These are phyloP conservation scores for Troilus luridus DNA, from an alignment of 2,888 invertebrate species.

Conservation along the genomic window DNA sequence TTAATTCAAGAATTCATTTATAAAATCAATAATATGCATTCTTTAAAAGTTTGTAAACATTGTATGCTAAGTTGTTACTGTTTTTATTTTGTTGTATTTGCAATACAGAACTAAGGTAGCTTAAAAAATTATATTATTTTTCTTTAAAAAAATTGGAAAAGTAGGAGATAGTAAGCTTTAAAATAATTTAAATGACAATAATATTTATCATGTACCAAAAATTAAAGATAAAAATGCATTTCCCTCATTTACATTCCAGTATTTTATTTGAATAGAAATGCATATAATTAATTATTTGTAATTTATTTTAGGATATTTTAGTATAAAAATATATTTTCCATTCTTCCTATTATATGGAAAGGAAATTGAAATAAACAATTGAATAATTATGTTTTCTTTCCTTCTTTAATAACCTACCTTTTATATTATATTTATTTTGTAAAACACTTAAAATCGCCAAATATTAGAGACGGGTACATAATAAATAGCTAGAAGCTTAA, in stretches of 20 bases:
- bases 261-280: slow-evolving; percentile 30
- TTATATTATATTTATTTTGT: neutral
- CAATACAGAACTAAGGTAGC: neutral
- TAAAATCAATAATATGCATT: neutral
- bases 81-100: neutral
- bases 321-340: neutral
- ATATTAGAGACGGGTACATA: too few species aligned
- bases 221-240: slow-evolving; percentile 6
- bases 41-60: neutral
- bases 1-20: neutral
- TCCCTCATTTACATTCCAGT: slow-evolving; percentile 33
- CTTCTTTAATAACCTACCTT: neutral
- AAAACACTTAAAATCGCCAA: neutral
- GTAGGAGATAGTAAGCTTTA: neutral
- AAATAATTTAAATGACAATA: neutral
- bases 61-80: neutral
- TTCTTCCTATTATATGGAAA: neutral
- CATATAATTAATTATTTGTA: neutral
- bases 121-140: neutral
- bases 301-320: slow-evolving; percentile 3
- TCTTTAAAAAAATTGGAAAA: neutral
- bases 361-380: neutral
- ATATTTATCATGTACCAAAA: neutral
- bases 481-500: too few species aligned
- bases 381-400: neutral